These are phyloP conservation scores for Eupithecia inturbata DNA, from an alignment of 2,888 invertebrate genomes.

Conservation along the genomic window DNA sequence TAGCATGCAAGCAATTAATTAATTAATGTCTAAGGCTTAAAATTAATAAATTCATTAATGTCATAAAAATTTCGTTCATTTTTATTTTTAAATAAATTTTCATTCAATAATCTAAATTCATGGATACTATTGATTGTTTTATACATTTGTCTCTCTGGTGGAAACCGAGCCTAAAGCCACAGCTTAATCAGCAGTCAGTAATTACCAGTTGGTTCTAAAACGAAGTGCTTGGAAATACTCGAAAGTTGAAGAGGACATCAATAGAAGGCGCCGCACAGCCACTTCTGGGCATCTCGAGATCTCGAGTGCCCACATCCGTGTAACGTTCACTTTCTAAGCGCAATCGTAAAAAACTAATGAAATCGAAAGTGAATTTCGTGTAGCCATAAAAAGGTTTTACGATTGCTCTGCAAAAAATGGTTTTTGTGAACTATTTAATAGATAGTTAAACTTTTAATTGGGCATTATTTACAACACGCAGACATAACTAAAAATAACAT, in stretches of 20 bases:
- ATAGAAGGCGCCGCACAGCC: conserved; percentile 44
- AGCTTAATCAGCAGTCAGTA: not conserved
- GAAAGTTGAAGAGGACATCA: conserved; percentile 36
- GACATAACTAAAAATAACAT: not conserved
- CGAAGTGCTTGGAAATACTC: conserved; percentile 10
- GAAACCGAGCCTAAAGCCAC: not conserved
- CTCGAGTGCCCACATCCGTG: conserved; percentile 57
- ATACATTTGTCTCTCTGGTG: not conserved
- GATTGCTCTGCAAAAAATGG: conserved; percentile 16
- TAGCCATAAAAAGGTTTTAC: conserved; percentile 32
- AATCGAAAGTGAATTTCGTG: conserved; percentile 55
- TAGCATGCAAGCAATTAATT: too few species aligned
- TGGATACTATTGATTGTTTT: not conserved
- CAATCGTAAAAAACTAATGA: conserved; percentile 52
- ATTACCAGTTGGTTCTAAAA: not conserved
- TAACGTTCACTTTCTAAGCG: conserved; percentile 62
- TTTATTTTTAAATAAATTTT: too few species aligned
- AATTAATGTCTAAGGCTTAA: too few species aligned
- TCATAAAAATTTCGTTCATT: too few species aligned
- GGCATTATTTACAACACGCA: too few species aligned
- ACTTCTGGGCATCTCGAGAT: conserved; percentile 50
- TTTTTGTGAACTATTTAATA: not conserved
- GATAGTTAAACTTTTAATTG: not conserved
- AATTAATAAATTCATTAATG: too few species aligned
- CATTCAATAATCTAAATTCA: too few species aligned